Base-by-base conservation (phyloP, 30 jellyfish, hydroid and myxozoan species). In the Aurelia sp. region DNA sequence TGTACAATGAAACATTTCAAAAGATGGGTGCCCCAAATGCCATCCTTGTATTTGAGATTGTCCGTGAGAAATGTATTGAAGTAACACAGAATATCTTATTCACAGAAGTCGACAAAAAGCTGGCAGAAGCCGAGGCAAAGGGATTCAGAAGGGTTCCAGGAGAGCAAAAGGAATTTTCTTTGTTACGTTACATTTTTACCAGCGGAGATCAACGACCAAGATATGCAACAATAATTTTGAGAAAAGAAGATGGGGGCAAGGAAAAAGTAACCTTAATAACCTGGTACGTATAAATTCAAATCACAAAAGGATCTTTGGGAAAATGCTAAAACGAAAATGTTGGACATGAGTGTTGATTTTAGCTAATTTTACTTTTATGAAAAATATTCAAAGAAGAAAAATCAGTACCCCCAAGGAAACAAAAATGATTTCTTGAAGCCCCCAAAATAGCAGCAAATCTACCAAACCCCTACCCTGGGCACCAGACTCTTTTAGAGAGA, bases 151-250 rank as follows among this genome's bases (percentile, higher is more conserved):
- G 4, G 31, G 11, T 59, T 5, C 33, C 69, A 4, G 69, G 33
- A 13, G 69, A 59, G 69, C 69, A n/a, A 59, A 21, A 59, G 31
- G 69, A 59, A 3, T 59, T 18, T 59, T 5, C 69, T 59, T 59
- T 59, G 69, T 4, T 59, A 21, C 23, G 69, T 18, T 12, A 59
- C 13, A 59, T 59, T 6, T 12, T 59, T 6, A 59, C 69, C 33
- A 59, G 33, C 3, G 69, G 69, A 59, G 69, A 59, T 4, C 69
- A 59, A 59, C 69, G 33, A 59, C 69, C 69, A 59, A n/a, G 69
- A 59, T 59, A 59, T 59, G 69, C 69, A 59, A 59, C 69, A 18
- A 59, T 59, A n/a, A 13, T 13, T 59, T n/a, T 59, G 23, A 59
- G 12, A 5, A n/a, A 21, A 4, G 23, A 17, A 15, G 67, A 58